Conservation (phyloP, 2,888 invertebrate genomes). For the Pachydiplax longipennis region DNA sequence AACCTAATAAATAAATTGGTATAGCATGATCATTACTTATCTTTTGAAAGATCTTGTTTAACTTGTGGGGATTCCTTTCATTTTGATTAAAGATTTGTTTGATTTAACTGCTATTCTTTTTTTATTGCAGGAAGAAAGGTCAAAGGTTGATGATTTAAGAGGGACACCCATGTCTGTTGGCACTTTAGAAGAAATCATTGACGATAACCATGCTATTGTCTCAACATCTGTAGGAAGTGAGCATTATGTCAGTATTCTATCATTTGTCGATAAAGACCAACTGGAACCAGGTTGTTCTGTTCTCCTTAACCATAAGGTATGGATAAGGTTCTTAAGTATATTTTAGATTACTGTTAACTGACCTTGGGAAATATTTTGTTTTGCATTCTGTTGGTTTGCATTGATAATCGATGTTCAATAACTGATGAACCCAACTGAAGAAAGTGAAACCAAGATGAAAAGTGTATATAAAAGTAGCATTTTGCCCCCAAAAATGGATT, state of each 20-base stretch:
- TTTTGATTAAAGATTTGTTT: not conserved
- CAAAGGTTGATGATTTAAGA: conserved; percentile 97
- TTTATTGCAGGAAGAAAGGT: conserved; percentile 79
- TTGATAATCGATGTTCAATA: too few relatives aligned
- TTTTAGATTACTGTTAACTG: not conserved
- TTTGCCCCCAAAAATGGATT: too few relatives aligned
- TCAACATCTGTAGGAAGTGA: conserved; percentile 99
- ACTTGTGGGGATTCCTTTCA: too few relatives aligned
- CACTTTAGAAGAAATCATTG: conserved; percentile 98
- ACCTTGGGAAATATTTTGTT: not conserved
- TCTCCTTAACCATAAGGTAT: conserved; percentile 93
- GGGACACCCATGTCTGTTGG: conserved; percentile 99
- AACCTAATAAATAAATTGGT: too few relatives aligned
- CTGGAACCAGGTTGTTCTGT: conserved; percentile 99
- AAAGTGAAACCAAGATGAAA: too few relatives aligned
- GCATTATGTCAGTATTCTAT: conserved; percentile 98
- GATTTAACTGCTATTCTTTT: conserved; percentile 41
- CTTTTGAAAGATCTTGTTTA: too few relatives aligned
- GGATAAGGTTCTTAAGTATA: not conserved
- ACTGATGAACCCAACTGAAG: too few relatives aligned
- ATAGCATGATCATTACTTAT: conserved; percentile 63
- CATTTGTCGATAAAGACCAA: conserved; percentile 99
- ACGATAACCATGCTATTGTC: conserved; percentile 99
- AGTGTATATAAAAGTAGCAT: too few relatives aligned
- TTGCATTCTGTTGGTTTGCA: too few relatives aligned